Conservation (phyloP, 2,797 vertebrate species). For the Liasis olivaceus region DNA sequence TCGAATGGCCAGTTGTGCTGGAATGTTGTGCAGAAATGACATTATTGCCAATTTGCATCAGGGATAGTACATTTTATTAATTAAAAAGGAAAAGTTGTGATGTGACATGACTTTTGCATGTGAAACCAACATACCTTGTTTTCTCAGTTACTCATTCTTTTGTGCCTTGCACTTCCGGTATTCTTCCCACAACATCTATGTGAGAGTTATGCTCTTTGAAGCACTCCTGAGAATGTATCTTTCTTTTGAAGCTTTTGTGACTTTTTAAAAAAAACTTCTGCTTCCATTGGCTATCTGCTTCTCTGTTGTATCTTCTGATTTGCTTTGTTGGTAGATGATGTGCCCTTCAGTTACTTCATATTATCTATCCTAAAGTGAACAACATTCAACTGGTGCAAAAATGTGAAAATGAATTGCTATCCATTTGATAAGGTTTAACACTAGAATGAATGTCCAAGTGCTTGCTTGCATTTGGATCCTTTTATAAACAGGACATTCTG, state of each 20-base stretch:
- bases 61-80: background rate
- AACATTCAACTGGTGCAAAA: background rate
- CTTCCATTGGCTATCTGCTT: background rate
- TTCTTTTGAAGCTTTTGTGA: background rate
- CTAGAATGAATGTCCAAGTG: background rate
- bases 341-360: background rate
- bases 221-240: background rate
- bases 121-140: background rate
- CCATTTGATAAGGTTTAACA: background rate
- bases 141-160: background rate
- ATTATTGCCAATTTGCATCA: background rate
- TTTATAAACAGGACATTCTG: background rate
- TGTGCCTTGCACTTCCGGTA: no score
- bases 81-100: background rate
- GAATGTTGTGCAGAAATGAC: background rate
- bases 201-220: background rate
- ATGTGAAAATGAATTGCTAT: background rate
- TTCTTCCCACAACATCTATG: background rate
- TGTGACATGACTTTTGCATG: background rate
- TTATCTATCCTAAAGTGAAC: background rate
- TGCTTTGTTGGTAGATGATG: background rate
- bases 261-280: background rate
- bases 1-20: background rate
- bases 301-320: background rate
- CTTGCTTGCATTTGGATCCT: background rate